These are phyloP conservation scores for Centrocercus urophasianus DNA, from an alignment of 2,113 vertebrate genomes.

Conservation along the genomic window DNA sequence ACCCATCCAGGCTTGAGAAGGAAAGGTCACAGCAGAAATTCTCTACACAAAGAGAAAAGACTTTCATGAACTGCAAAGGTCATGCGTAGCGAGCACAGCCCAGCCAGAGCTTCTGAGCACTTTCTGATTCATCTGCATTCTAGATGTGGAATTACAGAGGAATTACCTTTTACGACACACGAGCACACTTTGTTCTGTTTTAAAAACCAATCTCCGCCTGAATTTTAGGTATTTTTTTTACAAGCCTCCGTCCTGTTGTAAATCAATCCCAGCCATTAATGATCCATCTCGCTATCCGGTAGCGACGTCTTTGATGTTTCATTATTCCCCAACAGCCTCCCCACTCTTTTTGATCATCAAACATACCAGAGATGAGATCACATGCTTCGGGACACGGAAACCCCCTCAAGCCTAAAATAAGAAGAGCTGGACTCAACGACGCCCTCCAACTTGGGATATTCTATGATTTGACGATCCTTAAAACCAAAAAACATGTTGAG, in stretches of 20 bases:
- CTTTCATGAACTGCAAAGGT: background rate
- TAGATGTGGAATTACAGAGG: background rate
- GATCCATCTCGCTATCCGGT: background rate
- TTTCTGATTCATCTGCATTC: background rate
- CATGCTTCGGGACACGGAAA: background rate
- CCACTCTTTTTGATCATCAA: background rate
- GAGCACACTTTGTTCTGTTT: rapidly evolving
- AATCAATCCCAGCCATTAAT: background rate
- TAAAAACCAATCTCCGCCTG: rapidly evolving
- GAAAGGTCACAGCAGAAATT: background rate
- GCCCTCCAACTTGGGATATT: too few species aligned
- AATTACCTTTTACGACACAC: background rate
- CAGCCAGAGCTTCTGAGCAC: background rate
- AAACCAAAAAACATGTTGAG: too few species aligned
- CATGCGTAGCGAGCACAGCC: background rate
- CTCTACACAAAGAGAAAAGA: background rate
- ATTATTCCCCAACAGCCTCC: background rate
- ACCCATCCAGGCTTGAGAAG: background rate
- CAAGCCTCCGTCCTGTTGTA: background rate
- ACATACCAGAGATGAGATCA: background rate
- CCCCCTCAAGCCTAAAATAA: background rate
- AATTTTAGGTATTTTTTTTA: background rate
- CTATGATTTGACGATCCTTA: too few species aligned
- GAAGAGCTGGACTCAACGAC: background rate
- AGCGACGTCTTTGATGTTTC: background rate